Conservation (phyloP, 1,140 invertebrate genomes). For the Bombus confusus region DNA sequence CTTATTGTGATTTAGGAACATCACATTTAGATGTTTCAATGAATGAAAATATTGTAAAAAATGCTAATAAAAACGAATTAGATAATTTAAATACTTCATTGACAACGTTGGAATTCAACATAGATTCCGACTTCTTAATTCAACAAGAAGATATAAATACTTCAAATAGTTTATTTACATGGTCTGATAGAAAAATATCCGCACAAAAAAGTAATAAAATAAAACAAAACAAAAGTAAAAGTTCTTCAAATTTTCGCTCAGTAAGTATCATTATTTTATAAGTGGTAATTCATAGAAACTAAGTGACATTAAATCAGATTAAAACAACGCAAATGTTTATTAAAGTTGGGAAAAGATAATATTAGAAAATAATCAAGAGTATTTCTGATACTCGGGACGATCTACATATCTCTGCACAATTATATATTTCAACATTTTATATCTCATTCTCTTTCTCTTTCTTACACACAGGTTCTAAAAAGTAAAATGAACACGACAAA, state of each 20-base stretch:
- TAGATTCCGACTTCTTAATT: constrained; percentile 18
- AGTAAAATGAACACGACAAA: constrained; percentile 7
- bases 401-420: no score
- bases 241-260: constrained; percentile 8
- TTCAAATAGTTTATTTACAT: constrained; percentile 23
- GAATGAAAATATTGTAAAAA: neutral
- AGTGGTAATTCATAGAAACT: neutral
- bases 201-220: constrained; percentile 11
- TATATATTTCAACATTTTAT: no score
- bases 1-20: constrained; percentile 10
- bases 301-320: neutral
- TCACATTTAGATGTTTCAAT: constrained; percentile 5
- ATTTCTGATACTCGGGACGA: neutral
- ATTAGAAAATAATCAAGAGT: neutral
- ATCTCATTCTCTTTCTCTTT: no score
- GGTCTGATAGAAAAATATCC: constrained; percentile 1
- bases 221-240: constrained; percentile 14
- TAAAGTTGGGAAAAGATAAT: neutral
- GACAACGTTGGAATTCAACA: neutral
- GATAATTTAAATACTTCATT: neutral
- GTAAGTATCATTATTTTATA: constrained; percentile 6
- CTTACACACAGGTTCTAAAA: neutral
- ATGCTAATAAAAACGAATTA: neutral
- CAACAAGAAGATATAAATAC: neutral
- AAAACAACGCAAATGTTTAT: neutral